Base-by-base conservation (phyloP, 2,888 invertebrate genomes). In the Apodemia mormo region DNA sequence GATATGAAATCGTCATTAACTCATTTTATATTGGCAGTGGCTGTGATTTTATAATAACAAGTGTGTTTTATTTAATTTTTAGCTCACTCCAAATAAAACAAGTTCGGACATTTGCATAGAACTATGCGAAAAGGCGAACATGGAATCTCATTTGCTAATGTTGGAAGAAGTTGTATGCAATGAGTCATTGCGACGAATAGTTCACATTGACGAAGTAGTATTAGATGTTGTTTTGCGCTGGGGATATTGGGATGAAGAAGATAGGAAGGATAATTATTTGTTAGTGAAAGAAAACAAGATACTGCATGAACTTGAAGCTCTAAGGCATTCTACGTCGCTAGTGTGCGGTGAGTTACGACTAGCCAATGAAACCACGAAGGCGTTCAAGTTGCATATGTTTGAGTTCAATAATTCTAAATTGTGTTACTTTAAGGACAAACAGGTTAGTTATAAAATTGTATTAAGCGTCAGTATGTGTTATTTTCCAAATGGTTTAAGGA, bases 161-260 rank as follows among this genome's bases (percentile, higher is more conserved):
- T 83, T 98, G 0, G 96, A 97, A 82, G 98, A 98, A 87, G 95
- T 96, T 0, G 95, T 98, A 75, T 94, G 97, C 78, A 95, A 95
- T 76, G 97, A 96, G 37, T 94, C 95, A 22, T 87, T 97, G 86
- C 95, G 95, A 68, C 94, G 98, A 0, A 96, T 97, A 0, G 92
- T 98, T 1, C 97, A 98, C 85, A 95, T 96, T 77, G 94, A 95
- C 68, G 97, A 97, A 81, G 94, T 95, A 68, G 95, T 95, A 0
- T 84, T 96, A 2, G 95, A 96, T 77, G 94, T 95, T 0, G 96
- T 96, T 0, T 90, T 96, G 0, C 94, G 96, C 68, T 98, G 98
- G 98, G 96, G 97, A 1, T 96, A 96, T 80, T 98, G 98, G 98
- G 96, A 97, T 68, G 96, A 96, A 72, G 95, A 95, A n/a, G 97